Base-by-base conservation (phyloP, 2,888 invertebrate genomes). In the Parapristionchus giblindavisi region DNA sequence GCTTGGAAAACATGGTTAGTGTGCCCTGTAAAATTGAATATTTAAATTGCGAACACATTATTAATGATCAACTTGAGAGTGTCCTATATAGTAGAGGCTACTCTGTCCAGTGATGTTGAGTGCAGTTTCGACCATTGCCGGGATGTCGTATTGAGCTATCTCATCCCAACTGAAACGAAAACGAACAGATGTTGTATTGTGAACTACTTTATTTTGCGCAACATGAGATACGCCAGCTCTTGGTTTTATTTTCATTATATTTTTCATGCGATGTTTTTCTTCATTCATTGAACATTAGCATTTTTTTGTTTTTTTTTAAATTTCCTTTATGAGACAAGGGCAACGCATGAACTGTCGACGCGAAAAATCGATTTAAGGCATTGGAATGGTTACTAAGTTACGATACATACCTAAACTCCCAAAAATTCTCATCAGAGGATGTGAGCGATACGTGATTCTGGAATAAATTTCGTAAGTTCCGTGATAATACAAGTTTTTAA, bases 141-240 rank as follows among this genome's bases (percentile, higher is more conserved):
- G 94, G 70, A 96, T 87, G 89, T 97, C 96, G 85, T 93, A 92
- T 34, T 92, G 89, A 0, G 93, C 94, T 90, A 95, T 93, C 89
- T 96, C 94, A 84, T 95, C 93, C 91, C 93, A 96, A 83, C 94
- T 94, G 88, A 63, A 61, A 3, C 24, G n/a, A 6, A 54, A 24
- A n/a, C n/a, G 17, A 43, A 43, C 17, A 17, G 8, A 8, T n/a
- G n/a, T 43, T 14, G 43, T 17, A 14, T 14, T 43, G n/a, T n/a
- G n/a, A n/a, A n/a, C n/a, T n/a, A 14, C 8, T 43, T 43, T 17
- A n/a, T n/a, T n/a, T n/a, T n/a, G n/a, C n/a, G n/a, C n/a, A n/a
- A n/a, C n/a, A n/a, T n/a, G n/a, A n/a, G n/a, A n/a, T n/a, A n/a
- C n/a, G n/a, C n/a, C n/a, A n/a, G n/a, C n/a, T n/a, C n/a, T n/a